Percentiles rank a stretch among this genome's conserved stretches.
phyloP scores from a whole-genome alignment of 2,113 vertebrate genomes.

The Cynopterus brachyotis region DNA sequence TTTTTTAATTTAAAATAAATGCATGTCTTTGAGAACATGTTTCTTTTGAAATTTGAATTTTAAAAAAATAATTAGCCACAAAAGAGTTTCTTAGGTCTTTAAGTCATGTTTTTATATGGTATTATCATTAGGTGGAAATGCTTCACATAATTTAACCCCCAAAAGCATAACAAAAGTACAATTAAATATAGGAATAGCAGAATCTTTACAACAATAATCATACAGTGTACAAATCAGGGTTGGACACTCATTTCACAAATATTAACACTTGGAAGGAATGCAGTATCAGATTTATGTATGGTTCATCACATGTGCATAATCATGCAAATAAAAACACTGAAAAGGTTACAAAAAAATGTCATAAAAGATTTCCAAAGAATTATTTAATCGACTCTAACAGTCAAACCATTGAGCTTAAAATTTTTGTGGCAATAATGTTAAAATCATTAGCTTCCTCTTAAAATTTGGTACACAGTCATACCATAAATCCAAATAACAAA shows the following conservation, averaged over 20 bases:
- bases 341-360: constrained; percentile 80
- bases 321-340: constrained; percentile 85
- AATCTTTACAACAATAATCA: constrained; percentile 79
- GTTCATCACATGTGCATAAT: constrained; percentile 76
- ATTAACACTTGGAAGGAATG: constrained; percentile 81
- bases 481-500: constrained; percentile 51
- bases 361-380: constrained; percentile 79
- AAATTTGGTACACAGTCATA: constrained; percentile 52
- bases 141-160: constrained; percentile 78
- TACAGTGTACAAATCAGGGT: constrained; percentile 79
- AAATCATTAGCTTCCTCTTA: constrained; percentile 70
- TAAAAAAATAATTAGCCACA: constrained; percentile 81
- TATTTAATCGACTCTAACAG: constrained; percentile 79
- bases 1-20: constrained; percentile 79
- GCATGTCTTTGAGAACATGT: constrained; percentile 74
- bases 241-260: constrained; percentile 78
- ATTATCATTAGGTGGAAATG: constrained; percentile 81
- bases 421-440: constrained; percentile 62
- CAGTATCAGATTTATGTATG: constrained; percentile 65
- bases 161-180: constrained; percentile 79
- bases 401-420: constrained; percentile 81
- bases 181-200: constrained; percentile 77
- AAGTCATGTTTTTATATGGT: constrained; percentile 77
- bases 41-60: constrained; percentile 74
- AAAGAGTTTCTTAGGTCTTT: constrained; percentile 75